Evolutionary conservation across 2,113 vertebrate species (phyloP), one percentile per base, ranked within the genome.

Genomic region (Calidris pygmaea): DNA sequence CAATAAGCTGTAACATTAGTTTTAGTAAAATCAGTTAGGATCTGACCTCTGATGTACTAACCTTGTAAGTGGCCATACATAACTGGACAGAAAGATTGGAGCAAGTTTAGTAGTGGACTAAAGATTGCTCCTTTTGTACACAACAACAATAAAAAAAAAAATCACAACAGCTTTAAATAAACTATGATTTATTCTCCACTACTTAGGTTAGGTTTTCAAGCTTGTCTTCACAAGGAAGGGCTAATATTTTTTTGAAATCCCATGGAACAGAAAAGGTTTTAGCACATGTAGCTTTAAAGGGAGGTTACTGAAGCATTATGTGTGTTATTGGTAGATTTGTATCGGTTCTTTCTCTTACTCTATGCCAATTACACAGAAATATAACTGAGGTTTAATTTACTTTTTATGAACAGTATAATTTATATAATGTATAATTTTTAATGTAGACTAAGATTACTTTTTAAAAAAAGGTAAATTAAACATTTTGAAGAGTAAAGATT

Each of bases 401-500:
- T 89, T 88, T 79, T 58, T 58, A 48, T 70, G 59, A 96, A 85
- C 29, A 55, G 35, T 30, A 48, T 63, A 74, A 95, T 87, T 94
- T 92, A 86, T 72, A 53, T 7, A 43, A 80, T 30, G 22, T 26
- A 39, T 20, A 77, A 43, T 45, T 96, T 94, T 95, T 85, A 83
- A 76, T 53, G 83, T 59, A 77, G 79, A 73, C 35, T 30, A 27
- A 82, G 60, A 75, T 92, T 90, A 80, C 63, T 89, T 90, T 41
- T 43, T 58, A 5, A 16, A 87, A 78, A 67, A 92, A 93, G 60
- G 74, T 89, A 96, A 96, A 96, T 89, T 48, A 95, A 97, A 90
- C 79, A 85, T 97, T 98, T 95, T 95, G 91, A 96, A 93, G 35
- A 89, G 70, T 94, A 83, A 98, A 87, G 55, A 96, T 12, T 87